Conservation (phyloP, 2,888 invertebrate genomes). For the Andrena minutula region DNA sequence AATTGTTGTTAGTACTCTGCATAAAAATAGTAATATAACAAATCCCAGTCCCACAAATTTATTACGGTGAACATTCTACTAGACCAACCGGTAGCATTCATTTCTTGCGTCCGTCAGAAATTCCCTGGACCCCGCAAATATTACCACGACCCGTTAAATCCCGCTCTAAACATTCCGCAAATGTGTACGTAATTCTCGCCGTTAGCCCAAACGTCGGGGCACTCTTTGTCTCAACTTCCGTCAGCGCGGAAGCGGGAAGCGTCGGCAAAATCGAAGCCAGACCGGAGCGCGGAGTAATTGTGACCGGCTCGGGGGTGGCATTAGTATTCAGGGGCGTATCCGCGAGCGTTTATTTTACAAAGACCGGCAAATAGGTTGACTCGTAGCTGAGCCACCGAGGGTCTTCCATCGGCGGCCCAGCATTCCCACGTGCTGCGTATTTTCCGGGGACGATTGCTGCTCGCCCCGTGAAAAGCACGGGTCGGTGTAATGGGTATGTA, state of each 20-base stretch:
- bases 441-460: slow-evolving; percentile 36
- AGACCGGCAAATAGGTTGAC: slow-evolving; percentile 79
- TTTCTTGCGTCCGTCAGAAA: too few species aligned
- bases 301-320: slow-evolving; percentile 57
- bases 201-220: slow-evolving; percentile 4
- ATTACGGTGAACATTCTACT: too few species aligned
- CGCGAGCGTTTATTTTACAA: slow-evolving; percentile 81
- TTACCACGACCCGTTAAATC: slow-evolving; percentile 8
- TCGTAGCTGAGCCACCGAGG: slow-evolving; percentile 33
- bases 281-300: slow-evolving; percentile 13
- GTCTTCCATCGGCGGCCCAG: slow-evolving; percentile 30
- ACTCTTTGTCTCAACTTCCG: slow-evolving; percentile 42
- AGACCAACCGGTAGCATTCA: too few species aligned
- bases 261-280: slow-evolving; percentile 25
- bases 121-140: slow-evolving; percentile 5
- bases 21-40: too few species aligned
- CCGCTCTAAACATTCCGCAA: slow-evolving; percentile 21
- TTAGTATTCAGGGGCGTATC: slow-evolving; percentile 79
- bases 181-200: slow-evolving; percentile 29
- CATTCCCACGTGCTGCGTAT: slow-evolving; percentile 55
- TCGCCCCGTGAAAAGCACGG: slow-evolving; percentile 52
- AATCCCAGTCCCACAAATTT: too few species aligned
- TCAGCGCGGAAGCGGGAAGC: background rate
- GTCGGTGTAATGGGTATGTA: slow-evolving; percentile 81
- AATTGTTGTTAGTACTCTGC: too few species aligned